Evolutionary conservation across 1,140 invertebrate species (phyloP).

Genomic region (Magallana ariakensis): DNA sequence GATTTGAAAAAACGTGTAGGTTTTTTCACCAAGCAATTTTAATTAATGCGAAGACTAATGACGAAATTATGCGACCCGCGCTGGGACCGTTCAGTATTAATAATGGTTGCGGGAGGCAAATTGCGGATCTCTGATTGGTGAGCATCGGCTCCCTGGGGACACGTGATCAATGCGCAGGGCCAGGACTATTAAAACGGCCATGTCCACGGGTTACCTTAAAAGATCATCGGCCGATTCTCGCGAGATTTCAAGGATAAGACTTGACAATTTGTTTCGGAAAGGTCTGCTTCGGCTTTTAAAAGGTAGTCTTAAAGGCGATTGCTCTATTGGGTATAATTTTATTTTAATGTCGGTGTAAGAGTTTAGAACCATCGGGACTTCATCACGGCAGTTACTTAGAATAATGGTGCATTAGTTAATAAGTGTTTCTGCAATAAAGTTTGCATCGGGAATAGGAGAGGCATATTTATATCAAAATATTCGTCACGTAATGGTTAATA

Average conservation of each 20-base stretch:
- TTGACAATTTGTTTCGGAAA: not conserved
- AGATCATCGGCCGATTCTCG: not conserved
- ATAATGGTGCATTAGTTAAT: not conserved
- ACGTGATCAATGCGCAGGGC: not conserved
- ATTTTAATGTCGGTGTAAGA: not conserved
- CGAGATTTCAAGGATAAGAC: not conserved
- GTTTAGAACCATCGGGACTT: no score
- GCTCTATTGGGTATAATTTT: not conserved
- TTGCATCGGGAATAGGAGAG: no score
- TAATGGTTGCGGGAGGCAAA: slow-evolving; percentile 12
- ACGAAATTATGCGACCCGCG: slow-evolving; percentile 5
- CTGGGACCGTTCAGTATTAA: not conserved
- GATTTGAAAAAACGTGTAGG: not conserved
- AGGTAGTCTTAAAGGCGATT: slow-evolving; percentile 21
- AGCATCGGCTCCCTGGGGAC: not conserved
- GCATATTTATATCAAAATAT: no score
- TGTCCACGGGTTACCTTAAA: slow-evolving; percentile 8
- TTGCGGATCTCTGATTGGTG: not conserved
- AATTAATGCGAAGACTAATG: slow-evolving; percentile 21
- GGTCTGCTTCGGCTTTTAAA: not conserved
- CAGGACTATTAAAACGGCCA: slow-evolving; percentile 18
- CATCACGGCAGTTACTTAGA: not conserved
- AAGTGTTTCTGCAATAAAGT: not conserved
- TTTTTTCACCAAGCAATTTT: not conserved
- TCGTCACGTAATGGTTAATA: no score